Base-by-base conservation (phyloP, 2,888 invertebrate species). In the Sycophila texana region DNA sequence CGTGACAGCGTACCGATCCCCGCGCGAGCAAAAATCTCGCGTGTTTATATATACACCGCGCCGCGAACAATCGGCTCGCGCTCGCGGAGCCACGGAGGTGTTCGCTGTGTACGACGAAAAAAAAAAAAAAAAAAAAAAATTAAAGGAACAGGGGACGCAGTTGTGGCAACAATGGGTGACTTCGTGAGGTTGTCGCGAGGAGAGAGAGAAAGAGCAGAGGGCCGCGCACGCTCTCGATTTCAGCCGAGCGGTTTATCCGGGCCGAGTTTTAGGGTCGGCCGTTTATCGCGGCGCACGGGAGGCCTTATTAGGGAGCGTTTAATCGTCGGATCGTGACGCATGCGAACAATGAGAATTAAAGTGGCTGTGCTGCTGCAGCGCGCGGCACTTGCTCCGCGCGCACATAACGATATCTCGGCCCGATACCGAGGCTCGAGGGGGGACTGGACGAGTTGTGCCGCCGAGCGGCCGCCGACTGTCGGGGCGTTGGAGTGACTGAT, bases 271-370 rank as follows among this genome's bases (percentile, higher is more conserved):
- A 65, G 66, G 57, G 74, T 16, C 47, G 53, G 26, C 47, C 47
- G n/a, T 20, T 72, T 72, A 72, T 61, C 60, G 61, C n/a, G 47
- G 10, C 13, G 39, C 39, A 5, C n/a, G 18, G 68, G 77, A 57
- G 63, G 66, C 76, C 77, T 74, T 81, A 82, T 83, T 83, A 79
- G 81, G 82, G 82, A 78, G 70, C 74, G 81, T 75, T 79, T 79
- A 76, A 81, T 76, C 81, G 82, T 74, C 65, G 80, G 82, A 84
- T 84, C 83, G 84, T 84, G 83, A 84, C 83, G 83, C 83, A 83
- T 81, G 79, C 79, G 81, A 83, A 84, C 84, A 85, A 84, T 84
- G 83, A 82, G 66, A 82, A 83, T 84, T 84, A 83, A 74, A 60
- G 30, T 49, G 39, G 26, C 16, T 2, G 18, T 2, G 18, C 10